Conservation (phyloP, 2,113 vertebrate genomes). For the Crocuta crocuta region DNA sequence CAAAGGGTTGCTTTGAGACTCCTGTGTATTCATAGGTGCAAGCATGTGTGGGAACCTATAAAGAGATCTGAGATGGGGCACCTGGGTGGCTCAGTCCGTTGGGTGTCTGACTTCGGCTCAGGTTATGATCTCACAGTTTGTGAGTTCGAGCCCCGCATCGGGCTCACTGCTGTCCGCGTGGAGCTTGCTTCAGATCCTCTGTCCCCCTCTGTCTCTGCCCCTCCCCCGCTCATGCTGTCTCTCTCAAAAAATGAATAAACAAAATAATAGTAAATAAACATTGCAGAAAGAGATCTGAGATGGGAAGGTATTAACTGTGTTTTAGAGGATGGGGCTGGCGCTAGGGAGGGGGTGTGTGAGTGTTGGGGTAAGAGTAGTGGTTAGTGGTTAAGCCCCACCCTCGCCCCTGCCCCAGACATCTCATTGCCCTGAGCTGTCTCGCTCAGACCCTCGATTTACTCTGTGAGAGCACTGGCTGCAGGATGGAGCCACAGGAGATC, state of each 20-base stretch:
- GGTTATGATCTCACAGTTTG: too few species aligned
- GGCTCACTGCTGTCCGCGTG: too few species aligned
- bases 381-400: background rate
- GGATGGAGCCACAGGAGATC: background rate
- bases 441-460: background rate
- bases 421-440: background rate
- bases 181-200: too few species aligned
- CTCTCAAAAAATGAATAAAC: too few species aligned
- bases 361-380: fast-evolving
- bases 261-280: too few species aligned
- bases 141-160: too few species aligned
- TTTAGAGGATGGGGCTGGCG: background rate
- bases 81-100: too few species aligned
- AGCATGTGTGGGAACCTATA: background rate
- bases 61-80: background rate
- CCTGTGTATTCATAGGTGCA: background rate
- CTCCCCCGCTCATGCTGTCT: too few species aligned
- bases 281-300: background rate
- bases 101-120: too few species aligned
- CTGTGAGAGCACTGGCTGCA: background rate
- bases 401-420: background rate
- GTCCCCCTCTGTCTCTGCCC: too few species aligned
- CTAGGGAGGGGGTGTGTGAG: background rate
- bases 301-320: fast-evolving
- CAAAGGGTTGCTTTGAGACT: background rate